Evolutionary conservation across 1,140 invertebrate species (phyloP), one percentile per base, ranked within the genome.

Genomic region (Sinella curviseta): DNA sequence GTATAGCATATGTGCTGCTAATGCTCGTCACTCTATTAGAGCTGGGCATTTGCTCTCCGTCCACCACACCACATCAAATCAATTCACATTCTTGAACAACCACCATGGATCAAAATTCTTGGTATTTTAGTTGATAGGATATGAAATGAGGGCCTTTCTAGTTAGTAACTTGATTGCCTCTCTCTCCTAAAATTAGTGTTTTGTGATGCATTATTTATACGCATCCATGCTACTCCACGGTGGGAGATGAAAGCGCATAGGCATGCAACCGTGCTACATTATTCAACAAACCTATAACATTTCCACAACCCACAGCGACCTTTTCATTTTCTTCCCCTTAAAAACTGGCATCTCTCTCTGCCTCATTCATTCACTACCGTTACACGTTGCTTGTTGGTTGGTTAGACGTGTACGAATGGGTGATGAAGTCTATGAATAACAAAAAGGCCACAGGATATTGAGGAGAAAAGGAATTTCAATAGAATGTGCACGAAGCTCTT

Each of bases 171-270:
- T 78, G 20, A 26, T 65, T 60, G 34, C 70, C 55, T 74, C 78
- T 75, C 34, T 74, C 33, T 31, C 78, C 24, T 3, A 76, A 26
- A 76, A 81, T 76, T 3, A 35, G 20, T 34, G 17, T 57, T 33
- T 67, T 30, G 39, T 12, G 39, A 20, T 48, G 39, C 39, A 48
- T 48, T 48, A 48, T 48, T 48, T 48, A 48, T 48, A 20, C 39
- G 20, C n/a, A n/a, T n/a, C n/a, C n/a, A n/a, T n/a, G n/a, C n/a
- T n/a, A n/a, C n/a, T n/a, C n/a, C n/a, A 20, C 39, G 8, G 39
- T 20, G 8, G 8, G 39, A 48, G 39, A 48, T 48, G 39, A 48
- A 48, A 48, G 39, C 39, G 8, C 20, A 20, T 20, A n/a, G n/a
- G n/a, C n/a, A n/a, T n/a, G n/a, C 20, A 48, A 48, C 39, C 39